These are phyloP conservation scores for Lycaena phlaeas DNA, from an alignment of 2,888 invertebrate species.

Conservation along the genomic window DNA sequence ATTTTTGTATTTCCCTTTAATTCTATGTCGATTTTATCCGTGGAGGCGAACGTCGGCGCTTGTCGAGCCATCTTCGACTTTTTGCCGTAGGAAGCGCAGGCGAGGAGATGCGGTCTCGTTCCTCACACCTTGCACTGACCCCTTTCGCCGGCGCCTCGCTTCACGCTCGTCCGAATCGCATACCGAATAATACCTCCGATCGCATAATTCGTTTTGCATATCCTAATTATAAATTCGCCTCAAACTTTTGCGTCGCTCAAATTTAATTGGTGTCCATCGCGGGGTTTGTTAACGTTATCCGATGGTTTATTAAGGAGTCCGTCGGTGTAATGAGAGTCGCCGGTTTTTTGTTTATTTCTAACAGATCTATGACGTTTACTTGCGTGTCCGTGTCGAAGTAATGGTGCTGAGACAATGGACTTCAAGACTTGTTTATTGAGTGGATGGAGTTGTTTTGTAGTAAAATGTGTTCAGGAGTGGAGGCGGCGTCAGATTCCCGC, in stretches of 20 bases:
- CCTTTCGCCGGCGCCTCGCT: slow-evolving; percentile 41
- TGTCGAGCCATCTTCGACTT: slow-evolving; percentile 68
- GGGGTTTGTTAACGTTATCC: slow-evolving; percentile 16
- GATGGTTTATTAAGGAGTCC: slow-evolving; percentile 24
- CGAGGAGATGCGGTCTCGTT: slow-evolving; percentile 54
- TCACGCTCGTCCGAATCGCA: slow-evolving; percentile 11
- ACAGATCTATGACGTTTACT: slow-evolving; percentile 51
- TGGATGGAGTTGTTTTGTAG: slow-evolving; percentile 66
- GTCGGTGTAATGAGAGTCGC: slow-evolving; percentile 34
- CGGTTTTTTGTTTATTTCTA: slow-evolving; percentile 42
- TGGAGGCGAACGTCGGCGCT: slow-evolving; percentile 58
- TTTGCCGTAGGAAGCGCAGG: slow-evolving; percentile 60
- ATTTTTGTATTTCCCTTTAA: slow-evolving; percentile 72
- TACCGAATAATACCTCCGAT: too few relatives aligned
- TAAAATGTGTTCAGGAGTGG: slow-evolving; percentile 60
- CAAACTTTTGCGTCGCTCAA: background rate
- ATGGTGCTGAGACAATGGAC: slow-evolving; percentile 62
- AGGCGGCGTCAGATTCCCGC: slow-evolving; percentile 53
- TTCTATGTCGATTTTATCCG: slow-evolving; percentile 72
- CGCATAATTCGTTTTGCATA: background rate
- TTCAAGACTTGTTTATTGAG: slow-evolving; percentile 67
- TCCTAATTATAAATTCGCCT: slow-evolving; percentile 2
- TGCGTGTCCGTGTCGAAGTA: slow-evolving; percentile 50
- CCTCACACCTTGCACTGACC: slow-evolving; percentile 39
- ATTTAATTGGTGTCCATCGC: background rate